phyloP scores from a whole-genome alignment of 2,113 vertebrate species.

The Eolophus roseicapilla region DNA sequence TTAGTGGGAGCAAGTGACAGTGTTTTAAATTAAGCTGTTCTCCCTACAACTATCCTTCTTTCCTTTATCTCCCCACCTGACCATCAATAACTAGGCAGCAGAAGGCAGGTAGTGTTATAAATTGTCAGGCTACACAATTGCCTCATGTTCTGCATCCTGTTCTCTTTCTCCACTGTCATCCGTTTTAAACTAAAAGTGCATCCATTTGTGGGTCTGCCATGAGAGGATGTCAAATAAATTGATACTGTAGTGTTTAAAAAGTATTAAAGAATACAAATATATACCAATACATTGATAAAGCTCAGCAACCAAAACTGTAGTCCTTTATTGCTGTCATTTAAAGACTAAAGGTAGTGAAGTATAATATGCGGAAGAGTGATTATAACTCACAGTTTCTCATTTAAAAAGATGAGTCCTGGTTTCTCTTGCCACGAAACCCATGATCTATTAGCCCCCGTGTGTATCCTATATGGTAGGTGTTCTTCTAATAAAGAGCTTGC shows the following conservation, averaged over 20 bases:
- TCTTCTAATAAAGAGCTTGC: background rate
- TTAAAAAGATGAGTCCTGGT: background rate
- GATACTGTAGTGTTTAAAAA: background rate
- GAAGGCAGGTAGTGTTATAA: constrained; percentile 62
- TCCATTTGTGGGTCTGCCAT: constrained; percentile 4
- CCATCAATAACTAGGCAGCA: constrained; percentile 59
- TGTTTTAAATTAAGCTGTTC: constrained; percentile 67
- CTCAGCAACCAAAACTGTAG: background rate
- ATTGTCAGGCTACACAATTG: constrained; percentile 60
- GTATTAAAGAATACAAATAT: constrained; percentile 41
- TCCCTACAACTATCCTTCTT: constrained; percentile 44
- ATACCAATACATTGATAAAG: constrained; percentile 4
- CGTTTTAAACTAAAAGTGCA: constrained; percentile 62
- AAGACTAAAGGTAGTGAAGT: background rate
- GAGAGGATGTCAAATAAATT: background rate
- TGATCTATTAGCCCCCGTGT: background rate
- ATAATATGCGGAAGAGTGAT: background rate
- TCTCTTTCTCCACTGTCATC: constrained; percentile 37
- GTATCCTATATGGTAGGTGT: background rate
- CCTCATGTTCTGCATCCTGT: constrained; percentile 61
- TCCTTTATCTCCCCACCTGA: constrained; percentile 53
- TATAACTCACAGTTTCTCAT: background rate
- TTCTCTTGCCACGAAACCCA: background rate
- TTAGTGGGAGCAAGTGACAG: constrained; percentile 12
- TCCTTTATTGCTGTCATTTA: constrained; percentile 19